A percentile compares a stretch with the other conserved stretches of the same genome.
Evolutionary conservation across 2,113 vertebrate species (phyloP).

Genomic region (Pteronura brasiliensis): DNA sequence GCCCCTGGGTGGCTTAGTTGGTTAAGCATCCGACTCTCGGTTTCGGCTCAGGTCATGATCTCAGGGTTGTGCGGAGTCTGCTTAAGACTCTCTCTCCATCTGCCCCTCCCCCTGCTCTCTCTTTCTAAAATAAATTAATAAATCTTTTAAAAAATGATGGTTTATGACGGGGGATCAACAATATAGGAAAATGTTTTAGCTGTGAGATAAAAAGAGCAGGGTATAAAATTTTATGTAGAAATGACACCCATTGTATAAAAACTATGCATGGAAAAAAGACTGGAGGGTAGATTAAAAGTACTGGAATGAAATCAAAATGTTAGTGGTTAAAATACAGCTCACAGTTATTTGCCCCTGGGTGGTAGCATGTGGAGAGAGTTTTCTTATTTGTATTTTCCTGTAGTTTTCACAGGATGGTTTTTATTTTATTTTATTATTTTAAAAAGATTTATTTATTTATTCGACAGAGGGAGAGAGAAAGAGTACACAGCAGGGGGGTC

Average conservation of each 20-base stretch:
- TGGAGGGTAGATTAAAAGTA: background rate
- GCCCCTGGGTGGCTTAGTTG: background rate
- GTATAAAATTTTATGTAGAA: background rate
- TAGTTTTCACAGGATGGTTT: background rate
- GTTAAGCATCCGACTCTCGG: background rate
- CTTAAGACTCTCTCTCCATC: background rate
- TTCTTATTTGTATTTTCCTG: background rate
- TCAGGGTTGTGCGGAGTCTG: background rate
- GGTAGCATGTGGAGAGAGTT: background rate
- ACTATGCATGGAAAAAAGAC: background rate
- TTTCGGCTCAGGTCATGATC: background rate
- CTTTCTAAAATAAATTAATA: background rate
- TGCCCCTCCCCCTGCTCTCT: background rate
- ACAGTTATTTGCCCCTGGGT: background rate
- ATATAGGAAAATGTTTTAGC: background rate
- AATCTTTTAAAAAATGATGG: background rate
- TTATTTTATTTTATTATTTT: background rate
- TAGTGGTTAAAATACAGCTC: background rate
- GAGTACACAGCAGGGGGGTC: too few relatives aligned
- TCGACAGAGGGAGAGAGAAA: too few relatives aligned
- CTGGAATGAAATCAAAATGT: background rate
- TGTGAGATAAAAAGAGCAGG: background rate
- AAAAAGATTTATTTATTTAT: too few relatives aligned
- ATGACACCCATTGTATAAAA: background rate
- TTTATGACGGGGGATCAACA: background rate